Evolutionary conservation across 1,140 invertebrate species (phyloP).

Genomic region (Drosophila ironensis): DNA sequence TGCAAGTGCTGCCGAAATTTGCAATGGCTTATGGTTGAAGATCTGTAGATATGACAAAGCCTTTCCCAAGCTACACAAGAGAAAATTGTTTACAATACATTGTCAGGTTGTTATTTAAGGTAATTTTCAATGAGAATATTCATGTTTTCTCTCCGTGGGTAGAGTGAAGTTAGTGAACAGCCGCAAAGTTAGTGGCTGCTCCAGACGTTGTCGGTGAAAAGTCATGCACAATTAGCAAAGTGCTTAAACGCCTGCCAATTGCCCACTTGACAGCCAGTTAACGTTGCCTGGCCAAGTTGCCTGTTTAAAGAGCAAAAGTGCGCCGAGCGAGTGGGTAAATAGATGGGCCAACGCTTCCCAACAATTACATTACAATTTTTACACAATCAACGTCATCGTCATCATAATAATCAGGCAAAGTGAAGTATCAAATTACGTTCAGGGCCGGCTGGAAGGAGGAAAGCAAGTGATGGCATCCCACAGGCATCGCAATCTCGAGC

Average conservation of each 20-base stretch:
- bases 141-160: background rate
- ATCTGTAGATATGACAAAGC: too few species aligned
- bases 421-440: conserved; percentile 75
- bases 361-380: conserved; percentile 80
- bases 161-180: too few species aligned
- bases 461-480: conserved; percentile 26
- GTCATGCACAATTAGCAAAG: conserved; percentile 42
- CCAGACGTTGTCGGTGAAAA: background rate
- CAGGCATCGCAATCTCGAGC: conserved; percentile 27
- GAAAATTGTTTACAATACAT: too few species aligned
- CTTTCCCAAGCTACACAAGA: too few species aligned
- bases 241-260: conserved; percentile 50
- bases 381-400: conserved; percentile 76
- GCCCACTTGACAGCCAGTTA: conserved; percentile 61
- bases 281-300: conserved; percentile 33
- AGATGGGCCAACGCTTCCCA: conserved; percentile 33
- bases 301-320: conserved; percentile 40
- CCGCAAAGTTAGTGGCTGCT: background rate
- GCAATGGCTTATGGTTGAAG: background rate
- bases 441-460: conserved; percentile 15
- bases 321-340: background rate
- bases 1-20: conserved; percentile 21
- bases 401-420: conserved; percentile 77
- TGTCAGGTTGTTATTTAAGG: too few species aligned
- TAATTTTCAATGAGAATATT: too few species aligned